phyloP scores from a whole-genome alignment of 2,888 invertebrate species.

The Morpho deidamia region DNA sequence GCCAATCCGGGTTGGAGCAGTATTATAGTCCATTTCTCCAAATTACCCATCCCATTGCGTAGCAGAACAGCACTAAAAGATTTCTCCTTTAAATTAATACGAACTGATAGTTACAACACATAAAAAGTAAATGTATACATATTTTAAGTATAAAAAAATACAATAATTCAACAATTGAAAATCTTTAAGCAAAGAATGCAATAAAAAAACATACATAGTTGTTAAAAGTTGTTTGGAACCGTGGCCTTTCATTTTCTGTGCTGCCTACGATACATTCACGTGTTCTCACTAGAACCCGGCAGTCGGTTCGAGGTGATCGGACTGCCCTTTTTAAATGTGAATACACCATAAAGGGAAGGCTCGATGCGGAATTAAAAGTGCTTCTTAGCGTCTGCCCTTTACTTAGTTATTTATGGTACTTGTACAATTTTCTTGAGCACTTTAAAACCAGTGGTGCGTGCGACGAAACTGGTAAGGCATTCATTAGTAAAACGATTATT shows the following conservation, averaged over 20 bases:
- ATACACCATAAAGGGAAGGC: constrained; percentile 45
- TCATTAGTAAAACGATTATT: constrained; percentile 8
- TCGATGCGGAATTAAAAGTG: constrained; percentile 28
- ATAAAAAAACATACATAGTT: neutral
- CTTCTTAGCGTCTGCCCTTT: constrained; percentile 24
- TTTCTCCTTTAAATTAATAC: no score
- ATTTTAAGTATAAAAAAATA: no score
- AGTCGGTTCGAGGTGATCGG: constrained; percentile 55
- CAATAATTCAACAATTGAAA: neutral
- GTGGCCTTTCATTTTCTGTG: constrained; percentile 11
- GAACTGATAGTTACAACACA: no score
- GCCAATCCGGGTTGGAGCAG: no score
- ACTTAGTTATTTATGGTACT: constrained; percentile 16
- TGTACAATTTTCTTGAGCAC: constrained; percentile 10
- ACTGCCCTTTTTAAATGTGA: constrained; percentile 27
- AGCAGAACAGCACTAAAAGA: no score
- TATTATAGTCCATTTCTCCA: no score
- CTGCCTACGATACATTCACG: constrained; percentile 27
- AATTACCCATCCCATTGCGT: no score
- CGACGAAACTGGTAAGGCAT: constrained; percentile 4
- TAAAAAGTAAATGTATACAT: no score
- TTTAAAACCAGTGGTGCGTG: constrained; percentile 5
- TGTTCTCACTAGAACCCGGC: constrained; percentile 49
- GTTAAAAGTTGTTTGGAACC: constrained; percentile 6
- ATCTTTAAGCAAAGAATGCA: neutral